A percentile compares a stretch with the other conserved stretches of the same genome.
Conservation (phyloP, 2,888 invertebrate genomes). For the Melieria omissa region DNA sequence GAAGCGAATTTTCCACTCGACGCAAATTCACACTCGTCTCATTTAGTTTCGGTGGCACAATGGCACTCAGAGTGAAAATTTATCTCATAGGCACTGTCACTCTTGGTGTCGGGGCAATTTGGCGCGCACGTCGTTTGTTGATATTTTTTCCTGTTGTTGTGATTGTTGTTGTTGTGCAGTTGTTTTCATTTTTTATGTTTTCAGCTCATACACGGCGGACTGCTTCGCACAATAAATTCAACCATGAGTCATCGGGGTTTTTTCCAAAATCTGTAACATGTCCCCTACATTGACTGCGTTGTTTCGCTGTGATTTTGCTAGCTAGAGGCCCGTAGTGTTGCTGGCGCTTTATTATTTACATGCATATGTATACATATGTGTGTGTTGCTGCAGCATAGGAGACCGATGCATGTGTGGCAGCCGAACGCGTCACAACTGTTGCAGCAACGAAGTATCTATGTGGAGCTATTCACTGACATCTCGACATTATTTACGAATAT, state of each 20-base stretch:
- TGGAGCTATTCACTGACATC: background rate
- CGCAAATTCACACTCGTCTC: too few species aligned
- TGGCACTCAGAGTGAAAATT: too few species aligned
- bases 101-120: constrained; percentile 41
- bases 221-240: constrained; percentile 1
- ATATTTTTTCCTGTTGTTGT: constrained; percentile 41
- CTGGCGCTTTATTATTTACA: background rate
- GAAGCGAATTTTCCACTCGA: too few species aligned
- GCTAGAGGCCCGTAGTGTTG: background rate
- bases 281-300: background rate
- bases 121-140: constrained; percentile 57
- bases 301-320: background rate
- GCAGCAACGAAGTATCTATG: background rate
- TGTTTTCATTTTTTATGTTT: constrained; percentile 40
- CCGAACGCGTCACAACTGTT: background rate
- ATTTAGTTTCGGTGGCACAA: too few species aligned
- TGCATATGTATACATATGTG: background rate
- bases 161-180: constrained; percentile 48
- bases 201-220: constrained; percentile 27
- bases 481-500: background rate
- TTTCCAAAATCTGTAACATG: constrained; percentile 52
- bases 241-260: constrained; percentile 64
- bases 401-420: background rate
- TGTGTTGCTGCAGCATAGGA: too few species aligned
- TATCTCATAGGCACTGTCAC: too few species aligned